A percentile compares a stretch with the other conserved stretches of the same genome.
Evolutionary conservation across 2,888 invertebrate species (phyloP).

Genomic region (Thyatira batis): DNA sequence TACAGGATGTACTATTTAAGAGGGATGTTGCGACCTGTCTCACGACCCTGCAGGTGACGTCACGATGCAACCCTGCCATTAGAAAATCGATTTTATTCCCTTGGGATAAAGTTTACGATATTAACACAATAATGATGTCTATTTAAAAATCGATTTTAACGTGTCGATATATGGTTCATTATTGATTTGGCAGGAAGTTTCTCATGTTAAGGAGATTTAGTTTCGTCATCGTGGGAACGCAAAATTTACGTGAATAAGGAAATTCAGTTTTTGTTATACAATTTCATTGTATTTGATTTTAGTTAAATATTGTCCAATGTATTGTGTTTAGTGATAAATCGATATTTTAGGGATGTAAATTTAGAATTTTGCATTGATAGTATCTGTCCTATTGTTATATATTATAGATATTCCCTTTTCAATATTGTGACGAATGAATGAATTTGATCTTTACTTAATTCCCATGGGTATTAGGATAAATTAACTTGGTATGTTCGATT

Average conservation of each 20-base stretch:
- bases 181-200: constrained; percentile 7
- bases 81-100: not conserved
- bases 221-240: constrained; percentile 63
- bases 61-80: constrained; percentile 24
- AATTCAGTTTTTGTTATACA: constrained; percentile 48
- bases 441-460: not conserved
- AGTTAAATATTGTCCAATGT: constrained; percentile 23
- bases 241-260: constrained; percentile 67
- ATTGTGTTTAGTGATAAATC: constrained; percentile 17
- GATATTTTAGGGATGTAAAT: constrained; percentile 20
- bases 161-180: constrained; percentile 9
- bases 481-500: not conserved
- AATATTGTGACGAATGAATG: not conserved
- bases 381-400: not conserved
- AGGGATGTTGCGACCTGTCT: constrained; percentile 77
- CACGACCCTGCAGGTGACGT: constrained; percentile 76
- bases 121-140: not conserved
- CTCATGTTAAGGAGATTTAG: not conserved
- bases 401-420: not conserved
- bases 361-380: not conserved
- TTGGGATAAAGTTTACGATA: not conserved
- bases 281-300: constrained; percentile 39
- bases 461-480: not conserved
- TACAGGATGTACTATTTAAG: constrained; percentile 67
- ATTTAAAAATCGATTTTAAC: constrained; percentile 14